phyloP scores from a whole-genome alignment of 1,140 invertebrate genomes.

The Diuraphis noxia region DNA sequence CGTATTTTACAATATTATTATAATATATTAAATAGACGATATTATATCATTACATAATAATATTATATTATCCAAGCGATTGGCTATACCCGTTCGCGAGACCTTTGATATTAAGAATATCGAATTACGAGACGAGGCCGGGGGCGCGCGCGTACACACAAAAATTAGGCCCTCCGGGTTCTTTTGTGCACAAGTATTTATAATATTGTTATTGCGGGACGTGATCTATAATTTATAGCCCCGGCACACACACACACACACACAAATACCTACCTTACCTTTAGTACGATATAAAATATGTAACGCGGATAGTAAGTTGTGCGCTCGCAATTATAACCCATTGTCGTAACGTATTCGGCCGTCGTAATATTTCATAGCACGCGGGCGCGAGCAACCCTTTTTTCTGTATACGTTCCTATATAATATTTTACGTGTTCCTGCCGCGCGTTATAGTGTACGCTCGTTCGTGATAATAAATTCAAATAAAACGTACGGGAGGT shows the following conservation, averaged over 20 bases:
- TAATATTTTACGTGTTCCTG: background rate
- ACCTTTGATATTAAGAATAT: constrained; percentile 13
- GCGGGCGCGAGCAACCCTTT: constrained; percentile 44
- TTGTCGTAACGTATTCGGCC: constrained; percentile 49
- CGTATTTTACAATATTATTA: background rate
- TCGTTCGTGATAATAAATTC: background rate
- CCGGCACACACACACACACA: background rate
- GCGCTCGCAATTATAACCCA: constrained; percentile 41
- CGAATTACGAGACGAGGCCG: background rate
- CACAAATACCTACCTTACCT: background rate
- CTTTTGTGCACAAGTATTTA: background rate
- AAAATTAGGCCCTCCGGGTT: background rate
- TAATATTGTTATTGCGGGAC: constrained; percentile 28
- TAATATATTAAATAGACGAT: background rate
- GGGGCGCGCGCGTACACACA: background rate
- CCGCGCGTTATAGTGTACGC: background rate
- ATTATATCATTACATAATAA: background rate
- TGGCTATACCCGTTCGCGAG: background rate
- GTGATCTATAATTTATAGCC: constrained; percentile 52
- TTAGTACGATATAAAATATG: background rate
- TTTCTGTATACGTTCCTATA: background rate
- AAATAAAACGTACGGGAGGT: background rate
- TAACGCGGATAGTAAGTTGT: background rate
- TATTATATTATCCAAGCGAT: background rate
- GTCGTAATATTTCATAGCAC: constrained; percentile 51